Conservation (phyloP, 2,797 vertebrate species). For the Thripadectes ignobilis region DNA sequence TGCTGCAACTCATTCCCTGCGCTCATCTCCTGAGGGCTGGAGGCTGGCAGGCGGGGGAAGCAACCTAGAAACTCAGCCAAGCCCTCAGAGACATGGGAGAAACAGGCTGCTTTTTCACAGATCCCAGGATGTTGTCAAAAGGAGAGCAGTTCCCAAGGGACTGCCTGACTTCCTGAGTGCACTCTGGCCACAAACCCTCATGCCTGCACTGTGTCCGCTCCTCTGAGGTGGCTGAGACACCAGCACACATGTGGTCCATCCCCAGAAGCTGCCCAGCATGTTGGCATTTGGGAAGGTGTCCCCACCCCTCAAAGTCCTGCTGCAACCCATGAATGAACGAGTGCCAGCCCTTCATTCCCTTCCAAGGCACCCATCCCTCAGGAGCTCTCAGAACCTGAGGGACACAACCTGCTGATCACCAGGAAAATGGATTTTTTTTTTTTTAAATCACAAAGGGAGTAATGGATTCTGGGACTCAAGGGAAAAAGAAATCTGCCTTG, state of each 20-base stretch:
- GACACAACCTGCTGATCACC: not conserved
- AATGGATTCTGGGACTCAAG: not conserved
- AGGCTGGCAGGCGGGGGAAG: not conserved
- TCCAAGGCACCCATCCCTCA: not conserved
- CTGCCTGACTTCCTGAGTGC: fast-evolving
- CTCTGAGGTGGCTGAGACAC: not conserved
- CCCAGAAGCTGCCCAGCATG: not conserved
- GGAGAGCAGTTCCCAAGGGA: not conserved
- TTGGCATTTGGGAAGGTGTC: not conserved
- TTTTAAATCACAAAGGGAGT: not conserved
- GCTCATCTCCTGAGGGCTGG: not conserved
- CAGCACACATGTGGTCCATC: fast-evolving
- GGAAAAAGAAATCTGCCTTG: not conserved
- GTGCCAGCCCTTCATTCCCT: not conserved
- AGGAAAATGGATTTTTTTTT: not conserved
- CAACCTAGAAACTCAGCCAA: constrained; percentile 29
- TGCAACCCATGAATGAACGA: not conserved
- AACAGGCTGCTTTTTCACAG: not conserved
- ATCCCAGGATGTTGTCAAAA: not conserved
- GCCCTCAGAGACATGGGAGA: not conserved
- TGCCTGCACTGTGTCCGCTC: fast-evolving
- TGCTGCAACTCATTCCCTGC: not conserved
- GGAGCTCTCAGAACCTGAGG: not conserved
- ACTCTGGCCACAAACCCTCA: not conserved
- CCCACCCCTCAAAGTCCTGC: not conserved